Evolutionary conservation across 2,113 vertebrate species (phyloP).

Genomic region (Erpornis zantholeuca): DNA sequence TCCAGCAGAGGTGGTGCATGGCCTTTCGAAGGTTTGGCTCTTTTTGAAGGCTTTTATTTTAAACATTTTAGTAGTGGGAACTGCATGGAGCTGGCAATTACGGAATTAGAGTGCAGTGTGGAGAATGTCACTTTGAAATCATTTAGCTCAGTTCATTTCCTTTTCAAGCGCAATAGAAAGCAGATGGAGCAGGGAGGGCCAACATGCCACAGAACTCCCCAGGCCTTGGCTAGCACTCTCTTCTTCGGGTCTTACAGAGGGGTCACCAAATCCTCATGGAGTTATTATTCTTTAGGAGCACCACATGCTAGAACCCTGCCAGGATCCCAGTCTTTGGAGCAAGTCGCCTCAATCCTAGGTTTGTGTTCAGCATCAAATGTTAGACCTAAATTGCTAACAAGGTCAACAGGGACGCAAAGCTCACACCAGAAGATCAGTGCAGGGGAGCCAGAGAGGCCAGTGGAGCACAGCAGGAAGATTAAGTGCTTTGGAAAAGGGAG

Average conservation of each 20-base stretch:
- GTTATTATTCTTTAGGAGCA: constrained; percentile 14
- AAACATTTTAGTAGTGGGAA: constrained; percentile 26
- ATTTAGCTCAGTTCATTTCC: constrained; percentile 44
- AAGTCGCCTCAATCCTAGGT: background rate
- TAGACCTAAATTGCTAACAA: background rate
- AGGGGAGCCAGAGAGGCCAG: background rate
- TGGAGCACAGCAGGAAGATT: background rate
- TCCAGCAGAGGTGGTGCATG: constrained; percentile 19
- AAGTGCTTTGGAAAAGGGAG: constrained; percentile 7
- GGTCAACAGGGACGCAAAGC: background rate
- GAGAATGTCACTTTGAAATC: constrained; percentile 58
- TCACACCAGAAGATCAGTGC: background rate
- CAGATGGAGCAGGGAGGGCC: constrained; percentile 54
- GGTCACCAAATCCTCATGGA: constrained; percentile 8
- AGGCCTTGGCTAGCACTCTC: background rate
- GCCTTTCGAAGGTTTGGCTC: constrained; percentile 26
- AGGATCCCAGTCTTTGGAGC: background rate
- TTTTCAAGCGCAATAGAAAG: constrained; percentile 54
- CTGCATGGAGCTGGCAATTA: constrained; percentile 42
- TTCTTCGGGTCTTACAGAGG: background rate
- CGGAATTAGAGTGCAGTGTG: constrained; percentile 32
- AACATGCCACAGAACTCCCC: constrained; percentile 28
- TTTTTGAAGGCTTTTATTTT: constrained; percentile 24
- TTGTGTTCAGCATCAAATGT: background rate
- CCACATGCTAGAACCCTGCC: background rate